Evolutionary conservation across 2,797 vertebrate species (phyloP).

Genomic region (Sebastes melanostomus): DNA sequence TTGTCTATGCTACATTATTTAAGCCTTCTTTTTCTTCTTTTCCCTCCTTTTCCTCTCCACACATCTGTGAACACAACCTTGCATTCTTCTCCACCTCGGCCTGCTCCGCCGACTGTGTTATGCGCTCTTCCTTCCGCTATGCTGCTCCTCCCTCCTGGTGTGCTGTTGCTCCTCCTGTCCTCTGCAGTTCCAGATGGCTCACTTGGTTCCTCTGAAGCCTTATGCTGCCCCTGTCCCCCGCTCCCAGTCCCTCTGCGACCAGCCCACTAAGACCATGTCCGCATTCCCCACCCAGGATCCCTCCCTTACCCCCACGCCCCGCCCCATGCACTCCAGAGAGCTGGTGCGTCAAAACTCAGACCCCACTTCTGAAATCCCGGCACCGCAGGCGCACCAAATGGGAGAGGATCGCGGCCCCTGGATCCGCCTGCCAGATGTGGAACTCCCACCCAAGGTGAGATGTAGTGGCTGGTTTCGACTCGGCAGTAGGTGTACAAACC

Average conservation of each 20-base stretch:
- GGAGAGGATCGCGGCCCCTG: constrained; percentile 86
- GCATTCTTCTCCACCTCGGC: constrained; percentile 11
- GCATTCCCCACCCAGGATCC: constrained; percentile 92
- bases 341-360: constrained; percentile 93
- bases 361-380: constrained; percentile 91
- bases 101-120: constrained; percentile 21
- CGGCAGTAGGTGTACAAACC: not conserved
- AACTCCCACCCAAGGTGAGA: constrained; percentile 85
- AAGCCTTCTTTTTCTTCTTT: constrained; percentile 34
- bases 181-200: constrained; percentile 91
- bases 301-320: constrained; percentile 82
- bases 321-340: constrained; percentile 86
- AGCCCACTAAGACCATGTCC: constrained; percentile 92
- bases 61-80: constrained; percentile 26
- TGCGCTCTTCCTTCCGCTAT: constrained; percentile 5
- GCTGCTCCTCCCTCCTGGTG: constrained; percentile 32
- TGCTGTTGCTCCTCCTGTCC: constrained; percentile 42
- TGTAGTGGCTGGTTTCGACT: not conserved
- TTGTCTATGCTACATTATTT: constrained; percentile 32
- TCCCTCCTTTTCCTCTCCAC: constrained; percentile 3
- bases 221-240: constrained; percentile 92
- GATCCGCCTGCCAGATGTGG: constrained; percentile 88
- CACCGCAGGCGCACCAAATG: constrained; percentile 78
- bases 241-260: constrained; percentile 95
- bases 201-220: constrained; percentile 92